Conservation (phyloP, 1,140 invertebrate species). For the Diorhabda sublineata region DNA sequence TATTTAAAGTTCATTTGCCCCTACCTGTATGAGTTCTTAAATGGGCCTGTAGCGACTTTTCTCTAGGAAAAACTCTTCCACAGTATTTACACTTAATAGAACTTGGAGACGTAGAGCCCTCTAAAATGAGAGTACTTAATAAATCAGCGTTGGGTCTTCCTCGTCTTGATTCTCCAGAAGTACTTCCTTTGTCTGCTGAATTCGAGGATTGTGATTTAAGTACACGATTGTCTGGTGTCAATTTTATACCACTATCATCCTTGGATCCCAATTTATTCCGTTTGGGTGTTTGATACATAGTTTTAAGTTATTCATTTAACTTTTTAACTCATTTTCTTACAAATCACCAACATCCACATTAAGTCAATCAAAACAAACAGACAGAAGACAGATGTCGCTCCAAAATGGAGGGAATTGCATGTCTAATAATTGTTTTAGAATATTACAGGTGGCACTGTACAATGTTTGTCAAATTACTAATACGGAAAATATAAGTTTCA, state of each 20-base stretch:
- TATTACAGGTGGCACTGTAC: too few species aligned
- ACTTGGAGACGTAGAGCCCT: slow-evolving; percentile 67
- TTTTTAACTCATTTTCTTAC: slow-evolving; percentile 10
- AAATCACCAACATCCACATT: not conserved
- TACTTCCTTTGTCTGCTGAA: slow-evolving; percentile 38
- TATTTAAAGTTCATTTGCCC: slow-evolving; percentile 30
- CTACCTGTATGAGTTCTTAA: slow-evolving; percentile 74
- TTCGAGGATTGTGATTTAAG: slow-evolving; percentile 36
- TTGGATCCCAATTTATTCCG: slow-evolving; percentile 33
- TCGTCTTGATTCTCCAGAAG: slow-evolving; percentile 46
- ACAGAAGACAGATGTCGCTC: slow-evolving; percentile 22
- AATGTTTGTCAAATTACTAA: too few species aligned
- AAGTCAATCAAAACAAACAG: slow-evolving; percentile 15
- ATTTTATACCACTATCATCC: slow-evolving; percentile 31
- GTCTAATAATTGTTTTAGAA: too few species aligned
- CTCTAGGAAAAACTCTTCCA: slow-evolving; percentile 72
- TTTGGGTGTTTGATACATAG: slow-evolving; percentile 43
- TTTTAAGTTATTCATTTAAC: slow-evolving; percentile 28
- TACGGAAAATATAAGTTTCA: too few species aligned
- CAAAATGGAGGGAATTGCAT: slow-evolving; percentile 28
- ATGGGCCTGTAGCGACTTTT: slow-evolving; percentile 79
- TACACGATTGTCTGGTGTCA: slow-evolving; percentile 36
- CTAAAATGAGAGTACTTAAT: slow-evolving; percentile 66
- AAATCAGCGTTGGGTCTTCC: slow-evolving; percentile 71
- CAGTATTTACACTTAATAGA: slow-evolving; percentile 73